Conservation (phyloP, 2,797 vertebrate species). For the Schizothorax lantsangensis region DNA sequence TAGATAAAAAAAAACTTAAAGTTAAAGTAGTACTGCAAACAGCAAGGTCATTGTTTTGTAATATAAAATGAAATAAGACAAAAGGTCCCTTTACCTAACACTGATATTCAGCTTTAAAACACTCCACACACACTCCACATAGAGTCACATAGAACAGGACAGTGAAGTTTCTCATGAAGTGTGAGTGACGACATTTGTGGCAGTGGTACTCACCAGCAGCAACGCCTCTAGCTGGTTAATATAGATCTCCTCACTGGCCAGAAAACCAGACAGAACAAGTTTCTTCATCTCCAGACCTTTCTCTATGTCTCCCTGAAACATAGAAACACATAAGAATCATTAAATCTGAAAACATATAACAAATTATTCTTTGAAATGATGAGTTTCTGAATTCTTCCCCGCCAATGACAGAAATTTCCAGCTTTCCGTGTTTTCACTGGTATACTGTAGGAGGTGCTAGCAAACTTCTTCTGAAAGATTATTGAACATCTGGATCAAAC, state of each 20-base stretch:
- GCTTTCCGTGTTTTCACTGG: not conserved
- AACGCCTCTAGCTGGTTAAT: slow-evolving; percentile 97
- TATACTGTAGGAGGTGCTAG: not conserved
- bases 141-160: not conserved
- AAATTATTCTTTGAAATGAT: too few relatives aligned
- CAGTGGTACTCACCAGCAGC: slow-evolving; percentile 83
- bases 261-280: slow-evolving; percentile 93
- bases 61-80: not conserved
- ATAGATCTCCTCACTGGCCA: slow-evolving; percentile 98
- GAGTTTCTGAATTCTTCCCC: too few relatives aligned
- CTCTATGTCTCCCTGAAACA: slow-evolving; percentile 86
- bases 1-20: too few relatives aligned
- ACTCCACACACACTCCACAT: not conserved
- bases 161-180: not conserved
- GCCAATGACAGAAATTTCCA: not conserved
- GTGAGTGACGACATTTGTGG: not conserved
- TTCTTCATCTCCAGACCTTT: slow-evolving; percentile 98
- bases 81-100: not conserved
- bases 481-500: not conserved
- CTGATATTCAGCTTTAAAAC: not conserved
- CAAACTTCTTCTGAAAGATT: not conserved
- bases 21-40: not conserved
- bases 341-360: not conserved
- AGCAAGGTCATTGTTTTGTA: not conserved
- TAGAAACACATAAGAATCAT: not conserved